These are phyloP conservation scores for Terebella lapidaria DNA, from an alignment of 2,888 invertebrate species.

Conservation along the genomic window DNA sequence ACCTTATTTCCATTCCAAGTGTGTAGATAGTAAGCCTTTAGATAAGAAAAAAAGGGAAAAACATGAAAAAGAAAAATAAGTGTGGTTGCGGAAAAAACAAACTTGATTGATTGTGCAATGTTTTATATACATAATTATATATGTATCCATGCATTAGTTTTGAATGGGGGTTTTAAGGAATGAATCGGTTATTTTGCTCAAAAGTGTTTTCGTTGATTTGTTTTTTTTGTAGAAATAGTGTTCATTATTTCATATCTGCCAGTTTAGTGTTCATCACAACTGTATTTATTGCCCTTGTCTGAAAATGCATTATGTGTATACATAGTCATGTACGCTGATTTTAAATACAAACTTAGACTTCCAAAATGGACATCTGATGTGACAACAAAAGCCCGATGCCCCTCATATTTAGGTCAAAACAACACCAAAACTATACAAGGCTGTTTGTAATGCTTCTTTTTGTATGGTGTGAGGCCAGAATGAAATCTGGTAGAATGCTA, in stretches of 20 bases:
- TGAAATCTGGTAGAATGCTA: too few species aligned
- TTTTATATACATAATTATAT: too few species aligned
- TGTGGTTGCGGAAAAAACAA: not conserved
- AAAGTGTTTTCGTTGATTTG: not conserved
- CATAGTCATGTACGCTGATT: too few species aligned
- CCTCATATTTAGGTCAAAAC: too few species aligned
- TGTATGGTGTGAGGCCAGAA: too few species aligned
- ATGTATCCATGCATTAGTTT: too few species aligned
- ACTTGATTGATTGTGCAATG: not conserved
- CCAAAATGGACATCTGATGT: too few species aligned
- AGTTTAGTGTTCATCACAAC: not conserved
- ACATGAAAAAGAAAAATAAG: not conserved
- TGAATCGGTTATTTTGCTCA: not conserved
- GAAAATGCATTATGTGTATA: not conserved
- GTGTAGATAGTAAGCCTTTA: not conserved
- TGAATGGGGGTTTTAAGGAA: not conserved
- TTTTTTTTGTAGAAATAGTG: not conserved
- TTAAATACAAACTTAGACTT: too few species aligned
- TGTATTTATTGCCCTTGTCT: not conserved
- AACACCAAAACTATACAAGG: too few species aligned
- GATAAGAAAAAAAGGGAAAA: not conserved
- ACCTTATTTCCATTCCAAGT: not conserved
- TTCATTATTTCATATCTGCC: not conserved
- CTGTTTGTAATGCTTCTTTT: too few species aligned
- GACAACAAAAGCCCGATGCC: too few species aligned